Conservation (phyloP, 2,113 vertebrate genomes). For the Pelvicachromis taeniatus region DNA sequence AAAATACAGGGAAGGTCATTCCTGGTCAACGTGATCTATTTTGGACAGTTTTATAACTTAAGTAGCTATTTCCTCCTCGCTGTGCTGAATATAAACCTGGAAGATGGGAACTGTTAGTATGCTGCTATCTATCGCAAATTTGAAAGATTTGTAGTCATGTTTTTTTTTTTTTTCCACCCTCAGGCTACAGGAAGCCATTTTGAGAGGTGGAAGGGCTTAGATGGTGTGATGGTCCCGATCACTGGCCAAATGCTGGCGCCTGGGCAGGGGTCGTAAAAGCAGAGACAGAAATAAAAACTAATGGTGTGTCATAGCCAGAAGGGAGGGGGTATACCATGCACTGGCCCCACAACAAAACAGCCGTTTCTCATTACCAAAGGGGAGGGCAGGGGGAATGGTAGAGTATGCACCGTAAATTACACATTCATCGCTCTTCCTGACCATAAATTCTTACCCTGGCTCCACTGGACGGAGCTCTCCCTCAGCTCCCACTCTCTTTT, state of each 20-base stretch:
- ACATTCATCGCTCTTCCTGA: conserved; percentile 73
- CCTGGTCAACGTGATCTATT: background rate
- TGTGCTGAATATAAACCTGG: background rate
- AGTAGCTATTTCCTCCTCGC: background rate
- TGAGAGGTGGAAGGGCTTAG: conserved; percentile 39
- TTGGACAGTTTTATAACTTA: background rate
- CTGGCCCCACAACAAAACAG: conserved; percentile 67
- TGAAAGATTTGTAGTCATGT: background rate
- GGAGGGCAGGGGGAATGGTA: conserved; percentile 72
- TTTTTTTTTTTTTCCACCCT: background rate
- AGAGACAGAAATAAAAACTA: conserved; percentile 77
- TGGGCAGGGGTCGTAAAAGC: conserved; percentile 62
- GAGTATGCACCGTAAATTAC: conserved; percentile 72
- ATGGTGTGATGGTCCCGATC: conserved; percentile 44
- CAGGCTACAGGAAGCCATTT: conserved; percentile 35
- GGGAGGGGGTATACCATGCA: conserved; percentile 59
- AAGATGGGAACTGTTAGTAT: background rate
- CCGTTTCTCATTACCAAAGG: conserved; percentile 75
- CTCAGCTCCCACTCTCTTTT: conserved; percentile 52
- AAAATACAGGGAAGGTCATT: background rate
- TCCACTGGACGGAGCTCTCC: conserved; percentile 53
- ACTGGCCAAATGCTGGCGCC: conserved; percentile 56
- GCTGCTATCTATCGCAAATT: background rate
- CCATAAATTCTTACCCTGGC: conserved; percentile 70
- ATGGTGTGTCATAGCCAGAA: conserved; percentile 77